Base-by-base conservation (phyloP, 1,140 invertebrate genomes). In the Ceratitis capitata region DNA sequence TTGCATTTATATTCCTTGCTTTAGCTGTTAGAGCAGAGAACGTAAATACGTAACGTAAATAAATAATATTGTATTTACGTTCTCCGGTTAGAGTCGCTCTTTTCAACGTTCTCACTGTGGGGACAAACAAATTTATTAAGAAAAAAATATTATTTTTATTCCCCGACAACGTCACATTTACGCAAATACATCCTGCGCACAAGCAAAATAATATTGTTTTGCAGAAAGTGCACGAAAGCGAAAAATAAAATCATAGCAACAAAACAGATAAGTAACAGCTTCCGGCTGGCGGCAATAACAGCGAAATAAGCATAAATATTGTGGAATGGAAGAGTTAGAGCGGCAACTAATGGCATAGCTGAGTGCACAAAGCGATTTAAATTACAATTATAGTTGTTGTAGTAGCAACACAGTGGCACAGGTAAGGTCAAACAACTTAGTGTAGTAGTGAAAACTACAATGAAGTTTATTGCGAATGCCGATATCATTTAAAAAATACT, bases 381-480 rank as follows among this genome's bases (percentile, higher is more conserved):
- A n/a, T 69, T 69, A 35, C 61, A 69, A 39, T 39, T 35, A 69
- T 4, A n/a, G n/a, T 35, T 14, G 61, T 35, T 35, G 61, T 29
- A 14, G 58, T 5, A 35, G 61, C 32, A 69, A 32, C 29, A 16
- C 19, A 69, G 61, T 19, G 1, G n/a, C 51, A n/a, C 29, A 69
- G 61, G 29, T 69, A 69, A 69, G 29, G 61, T 14, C 35, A 69
- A 69, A 61, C 58, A 69, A 69, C 61, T 64, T 64, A 35, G 61
- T 19, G 14, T 53, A 53, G 16, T 64, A 64, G 32, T 35, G 32
- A 32, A 64, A 32, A 5, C 4, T 35, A 16, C 7, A 32, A 16
- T 39, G 16, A 69, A 35, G 61, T 39, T 69, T 19, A 7, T 69
- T 14, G 14, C 16, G 16, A 14, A n/a, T 19, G 29, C 4, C 35